These are phyloP conservation scores for Drosophila nigritarsus DNA, from an alignment of 2,888 invertebrate genomes.

Conservation along the genomic window DNA sequence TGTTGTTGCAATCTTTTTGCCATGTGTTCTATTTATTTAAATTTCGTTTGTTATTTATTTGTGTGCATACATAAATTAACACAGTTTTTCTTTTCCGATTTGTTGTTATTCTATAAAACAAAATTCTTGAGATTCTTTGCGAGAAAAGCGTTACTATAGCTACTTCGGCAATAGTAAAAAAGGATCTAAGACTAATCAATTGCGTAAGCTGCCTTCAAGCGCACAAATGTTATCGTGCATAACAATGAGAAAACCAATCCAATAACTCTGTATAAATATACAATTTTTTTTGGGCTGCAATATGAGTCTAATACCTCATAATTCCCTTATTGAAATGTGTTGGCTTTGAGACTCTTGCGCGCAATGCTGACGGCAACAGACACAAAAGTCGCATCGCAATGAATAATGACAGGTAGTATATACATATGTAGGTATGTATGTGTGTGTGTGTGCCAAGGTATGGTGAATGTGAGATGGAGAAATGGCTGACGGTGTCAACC, in stretches of 20 bases:
- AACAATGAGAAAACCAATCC: conserved; percentile 35
- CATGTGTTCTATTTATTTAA: conserved; percentile 42
- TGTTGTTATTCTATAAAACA: conserved; percentile 18
- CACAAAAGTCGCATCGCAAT: conserved; percentile 42
- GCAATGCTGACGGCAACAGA: conserved; percentile 4
- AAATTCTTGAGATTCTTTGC: conserved; percentile 43
- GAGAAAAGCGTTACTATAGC: conserved; percentile 19
- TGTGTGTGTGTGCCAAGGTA: not conserved
- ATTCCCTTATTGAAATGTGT: conserved; percentile 70
- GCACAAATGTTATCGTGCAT: conserved; percentile 30
- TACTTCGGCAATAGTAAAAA: conserved; percentile 9
- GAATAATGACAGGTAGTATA: conserved; percentile 56
- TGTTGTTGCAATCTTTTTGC: conserved; percentile 21
- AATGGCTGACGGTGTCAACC: conserved; percentile 32
- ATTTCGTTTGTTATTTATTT: conserved; percentile 26
- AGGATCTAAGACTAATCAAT: conserved; percentile 47
- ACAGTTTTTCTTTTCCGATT: conserved; percentile 19
- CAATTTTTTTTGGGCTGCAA: conserved; percentile 15
- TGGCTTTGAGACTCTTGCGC: conserved; percentile 17
- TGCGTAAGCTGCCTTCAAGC: conserved; percentile 53
- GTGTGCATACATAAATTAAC: conserved; percentile 64
- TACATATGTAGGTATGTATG: not conserved
- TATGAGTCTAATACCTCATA: conserved; percentile 65
- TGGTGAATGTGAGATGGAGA: not conserved
- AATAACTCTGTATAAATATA: conserved; percentile 1